A percentile compares a stretch with the other conserved stretches of the same genome.
phyloP scores from a whole-genome alignment of 2,113 vertebrate species.

The Oncorhynchus gorbuscha region DNA sequence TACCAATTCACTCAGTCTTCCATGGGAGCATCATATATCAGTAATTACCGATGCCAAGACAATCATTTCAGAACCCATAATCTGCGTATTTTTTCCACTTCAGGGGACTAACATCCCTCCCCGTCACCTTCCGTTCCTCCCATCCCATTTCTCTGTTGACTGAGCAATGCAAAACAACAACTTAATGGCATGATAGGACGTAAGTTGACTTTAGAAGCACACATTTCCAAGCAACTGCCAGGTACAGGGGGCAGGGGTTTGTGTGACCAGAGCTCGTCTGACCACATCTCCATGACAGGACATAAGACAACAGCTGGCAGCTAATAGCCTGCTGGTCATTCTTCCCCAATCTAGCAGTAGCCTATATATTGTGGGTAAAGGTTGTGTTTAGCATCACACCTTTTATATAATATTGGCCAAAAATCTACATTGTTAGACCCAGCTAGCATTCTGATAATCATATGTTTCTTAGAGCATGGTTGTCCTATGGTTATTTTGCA shows the following conservation, averaged over 20 bases:
- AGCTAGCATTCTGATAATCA: too few species aligned
- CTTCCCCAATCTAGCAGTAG: background rate
- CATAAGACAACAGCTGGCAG: constrained; percentile 3
- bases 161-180: constrained; percentile 46
- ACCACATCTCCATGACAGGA: constrained; percentile 7
- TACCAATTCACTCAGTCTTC: constrained; percentile 45
- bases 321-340: background rate
- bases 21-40: constrained; percentile 27
- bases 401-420: background rate
- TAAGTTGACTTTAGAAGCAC: constrained; percentile 32
- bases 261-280: background rate
- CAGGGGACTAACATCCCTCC: constrained; percentile 32
- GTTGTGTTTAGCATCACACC: background rate
- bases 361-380: background rate
- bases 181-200: constrained; percentile 50
- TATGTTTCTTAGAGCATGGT: too few species aligned
- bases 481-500: too few species aligned
- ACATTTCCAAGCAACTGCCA: constrained; percentile 55
- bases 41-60: constrained; percentile 51
- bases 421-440: too few species aligned
- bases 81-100: constrained; percentile 46
- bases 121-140: constrained; percentile 26
- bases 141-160: constrained; percentile 49
- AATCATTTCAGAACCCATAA: constrained; percentile 54
- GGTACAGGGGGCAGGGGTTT: constrained; percentile 20